These are phyloP conservation scores for Lamellibrachia luymesi DNA, from an alignment of 1,140 invertebrate species.

Conservation along the genomic window DNA sequence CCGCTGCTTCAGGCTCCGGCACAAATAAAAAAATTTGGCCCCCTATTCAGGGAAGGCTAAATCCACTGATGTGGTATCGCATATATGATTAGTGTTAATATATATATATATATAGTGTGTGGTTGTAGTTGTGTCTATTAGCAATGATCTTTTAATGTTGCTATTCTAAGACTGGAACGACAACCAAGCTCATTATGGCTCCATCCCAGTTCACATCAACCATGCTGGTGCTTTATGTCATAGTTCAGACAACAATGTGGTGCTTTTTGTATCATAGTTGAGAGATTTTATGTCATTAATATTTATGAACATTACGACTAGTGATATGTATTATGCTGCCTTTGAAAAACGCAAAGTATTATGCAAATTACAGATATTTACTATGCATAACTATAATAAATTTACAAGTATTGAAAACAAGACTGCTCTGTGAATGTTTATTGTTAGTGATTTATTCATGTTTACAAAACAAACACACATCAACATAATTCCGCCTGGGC, in stretches of 20 bases:
- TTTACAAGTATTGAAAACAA: neutral
- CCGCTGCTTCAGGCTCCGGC: no score
- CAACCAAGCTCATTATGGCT: no score
- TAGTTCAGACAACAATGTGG: neutral
- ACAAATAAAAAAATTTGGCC: no score
- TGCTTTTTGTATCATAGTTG: neutral
- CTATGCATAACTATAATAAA: neutral
- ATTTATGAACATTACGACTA: neutral
- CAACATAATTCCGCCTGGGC: neutral
- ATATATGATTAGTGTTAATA: no score
- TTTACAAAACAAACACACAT: neutral
- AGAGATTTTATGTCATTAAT: neutral
- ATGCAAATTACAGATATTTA: neutral
- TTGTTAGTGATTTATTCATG: neutral
- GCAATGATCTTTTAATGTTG: neutral
- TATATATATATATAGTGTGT: no score
- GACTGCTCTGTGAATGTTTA: neutral
- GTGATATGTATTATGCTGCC: neutral
- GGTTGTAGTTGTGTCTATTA: neutral
- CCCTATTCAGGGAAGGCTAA: no score
- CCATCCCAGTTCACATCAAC: neutral
- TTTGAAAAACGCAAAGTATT: neutral
- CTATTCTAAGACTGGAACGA: neutral
- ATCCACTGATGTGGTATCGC: no score
- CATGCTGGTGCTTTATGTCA: neutral